Base-by-base conservation (phyloP, 2,888 invertebrate genomes). In the Rapana venosa region DNA sequence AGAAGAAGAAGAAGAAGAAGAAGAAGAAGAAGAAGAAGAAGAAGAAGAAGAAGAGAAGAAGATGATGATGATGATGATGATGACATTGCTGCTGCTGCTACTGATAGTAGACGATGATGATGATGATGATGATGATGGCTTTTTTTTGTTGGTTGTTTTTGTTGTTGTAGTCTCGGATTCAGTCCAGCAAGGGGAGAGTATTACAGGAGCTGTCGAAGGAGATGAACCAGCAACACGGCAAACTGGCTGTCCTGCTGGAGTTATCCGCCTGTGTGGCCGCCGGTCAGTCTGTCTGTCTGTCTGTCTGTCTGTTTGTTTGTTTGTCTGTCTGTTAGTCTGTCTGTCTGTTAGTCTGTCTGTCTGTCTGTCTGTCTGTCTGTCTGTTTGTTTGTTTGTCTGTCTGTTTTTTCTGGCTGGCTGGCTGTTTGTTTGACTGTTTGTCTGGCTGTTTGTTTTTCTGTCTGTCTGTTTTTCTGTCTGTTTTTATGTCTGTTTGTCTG, bases 191-290 rank as follows among this genome's bases (percentile, higher is more conserved):
- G 95, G 96, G 97, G 88, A 97, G 97, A 94, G 97, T 97, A 97
- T 96, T 97, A 58, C 96, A 97, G 92, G 97, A 97, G 92, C 95
- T 98, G 87, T 97, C 97, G 0, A 97, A 97, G 87, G 97, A 97
- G 56, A 96, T 97, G 91, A 96, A 97, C 56, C 94, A 95, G 83
- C 97, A 97, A 88, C 97, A 97, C 0, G 97, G 97, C 87, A 97
- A 97, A 94, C 97, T 97, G 89, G 97, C 97, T 77, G 97, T 98
- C 4, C 94, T 98, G 35, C 97, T 97, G 96, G 97, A 98, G 95
- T 95, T 98, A 74, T 97, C 97, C 0, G 97, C 96, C 87, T 97
- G 97, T 94, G 97, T 98, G 87, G 97, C 97, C 47, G 92, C 94
- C 91, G 95, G 95, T 95, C n/a, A 87, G 79, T 89, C 15, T 84